Evolutionary conservation across 2,888 invertebrate genomes (phyloP).

Genomic region (Drosophila subsilvestris): DNA sequence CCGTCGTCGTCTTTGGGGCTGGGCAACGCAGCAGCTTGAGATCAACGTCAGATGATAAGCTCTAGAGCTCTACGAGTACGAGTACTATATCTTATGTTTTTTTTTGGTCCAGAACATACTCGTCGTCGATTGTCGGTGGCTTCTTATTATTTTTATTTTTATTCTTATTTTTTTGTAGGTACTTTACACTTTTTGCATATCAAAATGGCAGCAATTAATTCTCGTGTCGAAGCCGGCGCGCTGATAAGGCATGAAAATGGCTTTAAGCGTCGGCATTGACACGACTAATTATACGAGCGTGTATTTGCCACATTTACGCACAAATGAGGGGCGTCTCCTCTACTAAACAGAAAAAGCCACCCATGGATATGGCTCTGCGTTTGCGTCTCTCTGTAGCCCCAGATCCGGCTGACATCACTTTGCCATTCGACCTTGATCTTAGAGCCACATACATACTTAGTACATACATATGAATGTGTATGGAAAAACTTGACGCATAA

Average conservation of each 20-base stretch:
- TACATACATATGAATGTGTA: too few species aligned
- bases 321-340: constrained; percentile 47
- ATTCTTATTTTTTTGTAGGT: constrained; percentile 24
- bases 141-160: constrained; percentile 20
- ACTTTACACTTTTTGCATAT: constrained; percentile 70
- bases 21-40: constrained; percentile 61
- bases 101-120: constrained; percentile 3
- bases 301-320: constrained; percentile 71
- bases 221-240: constrained; percentile 54
- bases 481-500: constrained; percentile 63
- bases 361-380: constrained; percentile 54
- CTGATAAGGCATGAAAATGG: constrained; percentile 72
- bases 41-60: constrained; percentile 76
- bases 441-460: constrained; percentile 40
- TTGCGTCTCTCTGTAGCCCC: constrained; percentile 3
- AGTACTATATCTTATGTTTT: constrained; percentile 43
- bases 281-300: constrained; percentile 74
- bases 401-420: constrained; percentile 65
- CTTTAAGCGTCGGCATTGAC: constrained; percentile 76
- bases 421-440: constrained; percentile 68
- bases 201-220: constrained; percentile 79
- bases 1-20: constrained; percentile 35
- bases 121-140: not conserved
- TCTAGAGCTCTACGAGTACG: constrained; percentile 44
- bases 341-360: constrained; percentile 55